Conservation (phyloP, 2,888 invertebrate genomes). For the Doris montereyensis region DNA sequence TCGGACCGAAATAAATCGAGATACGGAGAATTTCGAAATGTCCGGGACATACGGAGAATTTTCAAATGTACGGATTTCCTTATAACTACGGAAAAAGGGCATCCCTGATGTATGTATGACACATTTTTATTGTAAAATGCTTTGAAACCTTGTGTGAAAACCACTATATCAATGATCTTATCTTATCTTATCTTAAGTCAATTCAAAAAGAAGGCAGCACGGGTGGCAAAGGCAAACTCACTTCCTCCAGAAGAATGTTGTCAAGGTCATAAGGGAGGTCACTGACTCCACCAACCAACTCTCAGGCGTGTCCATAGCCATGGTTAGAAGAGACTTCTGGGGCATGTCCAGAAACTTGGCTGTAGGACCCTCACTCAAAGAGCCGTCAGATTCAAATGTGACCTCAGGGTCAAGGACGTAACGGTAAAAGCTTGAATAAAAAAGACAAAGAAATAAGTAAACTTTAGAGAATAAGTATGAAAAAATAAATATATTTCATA, state of each 20-base stretch:
- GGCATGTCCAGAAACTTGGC: slow-evolving; percentile 93
- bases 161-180: too few relatives aligned
- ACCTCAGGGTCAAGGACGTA: slow-evolving; percentile 93
- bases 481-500: too few relatives aligned
- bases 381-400: slow-evolving; percentile 83
- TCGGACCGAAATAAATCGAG: too few relatives aligned
- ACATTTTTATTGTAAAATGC: too few relatives aligned
- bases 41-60: too few relatives aligned
- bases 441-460: slow-evolving; percentile 21
- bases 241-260: slow-evolving; percentile 95
- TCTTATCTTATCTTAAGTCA: too few relatives aligned
- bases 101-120: too few relatives aligned
- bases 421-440: slow-evolving; percentile 87
- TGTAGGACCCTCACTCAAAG: slow-evolving; percentile 81
- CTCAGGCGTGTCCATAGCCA: slow-evolving; percentile 90
- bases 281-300: slow-evolving; percentile 75
- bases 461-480: too few relatives aligned
- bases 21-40: too few relatives aligned
- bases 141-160: too few relatives aligned
- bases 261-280: slow-evolving; percentile 93
- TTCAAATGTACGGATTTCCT: too few relatives aligned
- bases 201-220: not conserved
- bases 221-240: slow-evolving; percentile 74
- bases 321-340: slow-evolving; percentile 90
- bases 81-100: too few relatives aligned